Evolutionary conservation across 2,113 vertebrate genomes (phyloP).

Genomic region (Pseudorasbora parva): DNA sequence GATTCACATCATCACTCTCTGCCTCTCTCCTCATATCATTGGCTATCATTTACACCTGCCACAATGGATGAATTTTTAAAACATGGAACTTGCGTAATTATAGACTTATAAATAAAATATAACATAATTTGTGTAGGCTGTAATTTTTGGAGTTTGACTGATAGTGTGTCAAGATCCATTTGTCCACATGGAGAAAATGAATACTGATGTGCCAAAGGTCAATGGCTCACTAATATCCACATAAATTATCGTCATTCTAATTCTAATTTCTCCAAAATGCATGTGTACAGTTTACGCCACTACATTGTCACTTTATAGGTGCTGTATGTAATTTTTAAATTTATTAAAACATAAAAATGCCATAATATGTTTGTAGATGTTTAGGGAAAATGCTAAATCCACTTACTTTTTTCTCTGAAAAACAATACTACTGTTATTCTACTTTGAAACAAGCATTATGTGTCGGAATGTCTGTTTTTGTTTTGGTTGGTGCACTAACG

Average conservation of each 20-base stretch:
- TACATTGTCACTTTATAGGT: background rate
- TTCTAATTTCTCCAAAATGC: background rate
- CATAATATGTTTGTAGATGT: too few species aligned
- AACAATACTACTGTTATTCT: too few species aligned
- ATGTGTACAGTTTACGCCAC: background rate
- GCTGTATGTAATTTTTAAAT: too few species aligned
- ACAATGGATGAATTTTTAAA: slow-evolving; percentile 69
- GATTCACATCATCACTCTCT: slow-evolving; percentile 23
- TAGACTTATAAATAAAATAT: slow-evolving; percentile 70
- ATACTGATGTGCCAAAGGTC: background rate
- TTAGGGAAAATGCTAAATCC: too few species aligned
- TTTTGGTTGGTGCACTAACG: too few species aligned
- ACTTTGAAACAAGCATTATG: too few species aligned
- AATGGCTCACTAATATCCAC: background rate
- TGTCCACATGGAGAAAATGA: slow-evolving; percentile 53
- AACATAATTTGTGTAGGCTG: slow-evolving; percentile 64
- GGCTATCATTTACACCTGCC: slow-evolving; percentile 63
- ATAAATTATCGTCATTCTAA: background rate
- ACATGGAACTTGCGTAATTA: slow-evolving; percentile 64
- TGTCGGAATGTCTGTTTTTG: too few species aligned
- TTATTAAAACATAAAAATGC: too few species aligned
- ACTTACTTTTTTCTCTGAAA: too few species aligned
- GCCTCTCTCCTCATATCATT: slow-evolving; percentile 47
- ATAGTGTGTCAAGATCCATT: slow-evolving; percentile 47
- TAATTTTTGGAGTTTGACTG: slow-evolving; percentile 57